Evolutionary conservation across 2,113 vertebrate species (phyloP).

Genomic region (Cisticola juncidis): DNA sequence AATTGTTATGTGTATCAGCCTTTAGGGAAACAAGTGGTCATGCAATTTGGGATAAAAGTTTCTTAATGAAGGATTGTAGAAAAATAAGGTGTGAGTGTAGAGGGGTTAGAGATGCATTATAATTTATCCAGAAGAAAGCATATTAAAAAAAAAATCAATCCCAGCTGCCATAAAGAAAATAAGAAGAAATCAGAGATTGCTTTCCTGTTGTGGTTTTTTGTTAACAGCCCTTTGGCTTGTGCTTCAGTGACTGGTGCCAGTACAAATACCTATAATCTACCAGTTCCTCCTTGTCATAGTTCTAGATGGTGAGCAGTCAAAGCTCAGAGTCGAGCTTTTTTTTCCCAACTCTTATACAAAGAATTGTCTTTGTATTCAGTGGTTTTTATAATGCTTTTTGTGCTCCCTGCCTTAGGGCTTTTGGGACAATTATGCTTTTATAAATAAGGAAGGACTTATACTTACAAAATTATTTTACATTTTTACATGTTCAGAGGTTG

Average conservation of each 20-base stretch:
- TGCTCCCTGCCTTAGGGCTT: neutral
- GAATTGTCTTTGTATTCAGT: neutral
- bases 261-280: constrained; percentile 39
- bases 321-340: neutral
- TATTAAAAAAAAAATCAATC: neutral
- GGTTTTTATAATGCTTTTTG: neutral
- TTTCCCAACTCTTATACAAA: neutral
- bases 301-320: neutral
- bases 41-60: neutral
- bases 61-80: neutral
- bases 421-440: neutral
- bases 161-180: neutral
- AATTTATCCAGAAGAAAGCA: neutral
- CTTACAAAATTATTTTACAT: neutral
- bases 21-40: neutral
- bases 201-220: constrained; percentile 45
- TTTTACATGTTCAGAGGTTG: neutral
- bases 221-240: constrained; percentile 21
- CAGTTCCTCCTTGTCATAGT: constrained; percentile 6
- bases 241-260: neutral
- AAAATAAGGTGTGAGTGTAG: neutral
- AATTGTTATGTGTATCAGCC: neutral
- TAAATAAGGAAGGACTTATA: neutral
- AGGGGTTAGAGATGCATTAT: neutral
- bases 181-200: constrained; percentile 24